These are phyloP conservation scores for Caenorhabditis elegans DNA, from an alignment of 1,140 invertebrate species.

Conservation along the genomic window DNA sequence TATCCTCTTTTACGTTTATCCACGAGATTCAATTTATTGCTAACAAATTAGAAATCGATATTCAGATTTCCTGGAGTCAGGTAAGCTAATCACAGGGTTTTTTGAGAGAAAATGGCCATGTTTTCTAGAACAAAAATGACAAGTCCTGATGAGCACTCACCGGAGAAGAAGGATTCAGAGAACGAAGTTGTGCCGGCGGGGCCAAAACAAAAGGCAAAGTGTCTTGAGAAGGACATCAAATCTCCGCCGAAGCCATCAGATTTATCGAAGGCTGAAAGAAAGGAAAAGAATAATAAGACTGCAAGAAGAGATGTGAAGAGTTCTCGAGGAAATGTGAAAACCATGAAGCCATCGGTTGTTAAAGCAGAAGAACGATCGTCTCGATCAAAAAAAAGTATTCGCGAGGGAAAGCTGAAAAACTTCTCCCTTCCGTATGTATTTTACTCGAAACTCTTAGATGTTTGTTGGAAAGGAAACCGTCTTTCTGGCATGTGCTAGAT, in stretches of 20 bases:
- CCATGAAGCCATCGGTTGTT: too few species aligned
- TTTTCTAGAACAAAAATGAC: background rate
- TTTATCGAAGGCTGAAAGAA: background rate
- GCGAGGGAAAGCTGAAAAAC: background rate
- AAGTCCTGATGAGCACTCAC: background rate
- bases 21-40: background rate
- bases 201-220: background rate
- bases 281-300: background rate
- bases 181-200: background rate
- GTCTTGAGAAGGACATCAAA: background rate
- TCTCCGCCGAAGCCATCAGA: background rate
- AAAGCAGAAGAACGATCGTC: too few species aligned
- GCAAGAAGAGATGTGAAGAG: background rate
- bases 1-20: background rate
- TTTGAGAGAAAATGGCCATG: too few species aligned
- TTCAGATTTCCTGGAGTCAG: background rate
- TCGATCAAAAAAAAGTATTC: too few species aligned
- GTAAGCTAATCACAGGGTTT: background rate
- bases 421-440: too few species aligned
- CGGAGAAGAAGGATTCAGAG: background rate
- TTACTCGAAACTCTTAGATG: too few species aligned
- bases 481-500: too few species aligned
- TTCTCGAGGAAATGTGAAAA: background rate
- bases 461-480: too few species aligned
- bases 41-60: too few species aligned